A percentile compares a stretch with the other conserved stretches of the same genome.
These are phyloP conservation scores for Anguilla japonica DNA, from an alignment of 2,113 vertebrate species.

Conservation along the genomic window DNA sequence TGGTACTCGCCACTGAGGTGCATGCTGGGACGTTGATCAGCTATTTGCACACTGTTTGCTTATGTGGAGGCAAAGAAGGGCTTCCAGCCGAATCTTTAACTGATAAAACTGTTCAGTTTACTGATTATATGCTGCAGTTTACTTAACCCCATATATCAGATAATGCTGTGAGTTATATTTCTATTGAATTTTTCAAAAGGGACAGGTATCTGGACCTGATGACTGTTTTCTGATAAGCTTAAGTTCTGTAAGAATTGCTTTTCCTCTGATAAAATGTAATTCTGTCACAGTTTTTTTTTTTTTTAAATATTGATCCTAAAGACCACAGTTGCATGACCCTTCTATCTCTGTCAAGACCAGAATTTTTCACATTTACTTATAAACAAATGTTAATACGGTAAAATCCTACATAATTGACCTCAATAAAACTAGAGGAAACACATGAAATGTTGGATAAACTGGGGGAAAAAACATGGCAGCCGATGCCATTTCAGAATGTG, in stretches of 20 bases:
- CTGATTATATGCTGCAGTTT: too few relatives aligned
- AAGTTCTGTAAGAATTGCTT: background rate
- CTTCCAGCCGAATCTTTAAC: background rate
- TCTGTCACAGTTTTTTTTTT: too few relatives aligned
- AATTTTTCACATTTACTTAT: background rate
- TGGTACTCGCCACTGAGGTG: slow-evolving; percentile 5
- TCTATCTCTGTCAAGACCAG: background rate
- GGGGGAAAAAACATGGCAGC: too few relatives aligned
- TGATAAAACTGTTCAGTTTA: background rate
- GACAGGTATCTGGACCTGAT: background rate
- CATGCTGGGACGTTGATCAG: background rate
- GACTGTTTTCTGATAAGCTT: background rate
- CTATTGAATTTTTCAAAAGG: background rate
- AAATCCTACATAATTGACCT: too few relatives aligned
- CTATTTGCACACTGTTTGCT: background rate
- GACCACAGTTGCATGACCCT: background rate
- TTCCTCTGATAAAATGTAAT: background rate
- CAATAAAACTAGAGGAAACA: too few relatives aligned
- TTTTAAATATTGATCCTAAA: background rate
- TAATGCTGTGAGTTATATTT: background rate
- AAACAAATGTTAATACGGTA: background rate
- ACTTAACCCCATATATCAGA: background rate
- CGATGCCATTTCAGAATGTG: too few relatives aligned
- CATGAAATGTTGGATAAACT: too few relatives aligned
- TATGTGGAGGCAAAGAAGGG: background rate